Base-by-base conservation (phyloP, 2,797 vertebrate genomes). In the Falco rusticolus region DNA sequence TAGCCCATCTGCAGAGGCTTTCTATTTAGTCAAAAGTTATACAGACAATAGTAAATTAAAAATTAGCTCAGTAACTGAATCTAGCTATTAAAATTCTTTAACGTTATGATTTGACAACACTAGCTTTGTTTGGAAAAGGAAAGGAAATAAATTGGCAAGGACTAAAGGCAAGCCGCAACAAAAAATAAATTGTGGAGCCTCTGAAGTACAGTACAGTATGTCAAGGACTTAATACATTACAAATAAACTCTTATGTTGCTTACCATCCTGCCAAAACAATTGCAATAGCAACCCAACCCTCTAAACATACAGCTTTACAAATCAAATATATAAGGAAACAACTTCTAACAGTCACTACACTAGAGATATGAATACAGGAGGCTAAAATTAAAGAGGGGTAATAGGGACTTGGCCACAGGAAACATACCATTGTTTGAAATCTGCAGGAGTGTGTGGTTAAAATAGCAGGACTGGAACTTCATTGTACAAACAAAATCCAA, bases 111-210 rank as follows among this genome's bases (percentile, higher is more conserved):
- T 84, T 91, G 78, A 84, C 89, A 93, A 48, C 47, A 26, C 29
- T 91, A 63, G 61, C 89, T 96, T 93, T 95, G 84, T 95, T 90
- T 94, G 75, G 78, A 89, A 94, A 83, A 87, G 68, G 64, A 68
- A 77, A 79, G 50, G 61, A 97, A 93, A 87, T 83, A 82, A 83
- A 84, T 53, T 95, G 94, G 71, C 81, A 89, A 87, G 61, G 54
- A 59, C 71, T 87, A 81, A 92, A 94, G 68, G 51, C 86, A 93
- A 89, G 34, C 29, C 16, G 7, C 66, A 91, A 71, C 41, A 90
- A 66, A 88, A 93, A 79, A 51, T 16, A 41, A 75, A 50, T 50
- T 56, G 24, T 88, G 70, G 48, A 61, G 37, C 37, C 70, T 93
- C 90, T 95, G 56, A 89, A 94, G 75, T 90, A 63, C 50, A 77